Base-by-base conservation (phyloP, 1,140 invertebrate genomes). In the Zaprionus vittiger region DNA sequence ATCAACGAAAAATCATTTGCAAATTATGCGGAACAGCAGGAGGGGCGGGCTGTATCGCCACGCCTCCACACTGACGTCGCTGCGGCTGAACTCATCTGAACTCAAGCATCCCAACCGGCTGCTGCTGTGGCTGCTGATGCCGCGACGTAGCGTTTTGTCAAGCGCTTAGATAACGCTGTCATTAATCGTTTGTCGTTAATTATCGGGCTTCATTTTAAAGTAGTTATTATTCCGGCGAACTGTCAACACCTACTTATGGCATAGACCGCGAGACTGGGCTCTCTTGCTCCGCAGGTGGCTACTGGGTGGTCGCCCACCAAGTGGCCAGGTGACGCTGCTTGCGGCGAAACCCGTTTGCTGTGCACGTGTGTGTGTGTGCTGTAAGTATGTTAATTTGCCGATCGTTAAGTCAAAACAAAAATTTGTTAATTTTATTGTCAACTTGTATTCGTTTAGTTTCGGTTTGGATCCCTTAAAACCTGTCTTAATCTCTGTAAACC, bases 111-210 rank as follows among this genome's bases (percentile, higher is more conserved):
- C 5, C 41, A 68, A 47, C 62, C 72, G 63, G n/a, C 68, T 38
- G 14, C 73, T 59, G 80, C 37, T 49, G 74, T 34, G 9, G 31
- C 47, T 59, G 55, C 14, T 26, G 76, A 28, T 47, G 44, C 37
- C 31, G 47, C 49, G 63, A 54, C 52, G 55, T 47, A 66, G 80
- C 67, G 68, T 77, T 74, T 81, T 89, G 85, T 89, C 85, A 69
- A 68, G 72, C 75, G 79, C 73, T 84, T 79, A 85, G 81, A 79
- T 84, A 90, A 85, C 75, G 81, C 72, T 80, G 81, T 84, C 79
- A 81, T 89, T 89, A 90, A 89, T 89, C 76, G 84, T 79, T 79
- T 47, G 85, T 70, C 90, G 90, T 89, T 89, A 90, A 89, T 89
- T 89, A 90, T 79, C 71, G 71, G 65, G 77, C 77, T 78, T 80